Percentiles rank a stretch among this genome's conserved stretches.
phyloP scores from a whole-genome alignment of 2,888 invertebrate species.

The Notocelia uddmanniana region DNA sequence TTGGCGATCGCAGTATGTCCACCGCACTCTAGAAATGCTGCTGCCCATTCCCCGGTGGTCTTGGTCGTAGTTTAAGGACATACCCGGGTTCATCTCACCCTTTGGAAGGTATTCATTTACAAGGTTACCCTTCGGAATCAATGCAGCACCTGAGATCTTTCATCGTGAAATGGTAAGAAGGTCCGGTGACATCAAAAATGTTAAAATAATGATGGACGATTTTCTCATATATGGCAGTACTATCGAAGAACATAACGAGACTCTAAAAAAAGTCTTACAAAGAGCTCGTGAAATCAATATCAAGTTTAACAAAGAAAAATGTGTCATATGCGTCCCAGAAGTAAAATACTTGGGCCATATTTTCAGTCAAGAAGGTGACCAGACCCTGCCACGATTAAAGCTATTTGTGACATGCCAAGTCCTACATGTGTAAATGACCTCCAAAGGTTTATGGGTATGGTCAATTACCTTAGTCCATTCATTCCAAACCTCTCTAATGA shows the following conservation, averaged over 20 bases:
- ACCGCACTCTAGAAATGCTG: too few relatives aligned
- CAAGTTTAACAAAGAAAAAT: too few relatives aligned
- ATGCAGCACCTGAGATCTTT: conserved; percentile 49
- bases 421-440: conserved; percentile 46
- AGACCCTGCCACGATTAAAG: conserved; percentile 46
- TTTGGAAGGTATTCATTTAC: conserved; percentile 47
- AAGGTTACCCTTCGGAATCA: conserved; percentile 49
- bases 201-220: conserved; percentile 49
- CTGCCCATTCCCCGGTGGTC: too few relatives aligned
- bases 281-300: too few relatives aligned
- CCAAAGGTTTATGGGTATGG: conserved; percentile 50
- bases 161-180: conserved; percentile 47
- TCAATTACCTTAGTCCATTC: conserved; percentile 48
- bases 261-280: too few relatives aligned
- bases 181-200: conserved; percentile 45
- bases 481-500: conserved; percentile 45
- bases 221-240: conserved; percentile 48
- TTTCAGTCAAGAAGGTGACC: conserved; percentile 46
- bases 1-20: too few relatives aligned
- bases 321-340: too few relatives aligned
- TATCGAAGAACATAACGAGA: too few relatives aligned
- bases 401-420: conserved; percentile 47
- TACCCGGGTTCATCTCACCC: too few relatives aligned
- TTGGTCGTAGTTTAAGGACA: too few relatives aligned
- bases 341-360: conserved; percentile 49